Percentiles rank a stretch among this genome's conserved stretches.
Conservation (phyloP, 2,888 invertebrate species). For the Gandaritis pyraliata region DNA sequence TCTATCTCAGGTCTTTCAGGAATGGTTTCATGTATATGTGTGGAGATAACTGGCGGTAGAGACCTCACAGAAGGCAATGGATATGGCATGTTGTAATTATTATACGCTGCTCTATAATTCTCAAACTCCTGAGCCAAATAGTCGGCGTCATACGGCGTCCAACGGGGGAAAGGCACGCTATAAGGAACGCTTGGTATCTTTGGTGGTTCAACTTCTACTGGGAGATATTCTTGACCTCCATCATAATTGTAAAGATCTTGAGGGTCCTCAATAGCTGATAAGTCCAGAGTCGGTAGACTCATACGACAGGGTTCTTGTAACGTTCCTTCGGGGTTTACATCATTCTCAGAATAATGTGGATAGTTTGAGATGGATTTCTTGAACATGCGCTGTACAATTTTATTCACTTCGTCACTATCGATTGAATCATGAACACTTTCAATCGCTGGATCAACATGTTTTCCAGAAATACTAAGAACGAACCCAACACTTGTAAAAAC, state of each 20-base stretch:
- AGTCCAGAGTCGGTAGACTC: conserved; percentile 28
- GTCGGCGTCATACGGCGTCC: conserved; percentile 28
- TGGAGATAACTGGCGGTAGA: conserved; percentile 50
- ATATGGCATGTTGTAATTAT: conserved; percentile 28
- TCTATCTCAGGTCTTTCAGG: conserved; percentile 38
- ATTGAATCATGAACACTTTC: conserved; percentile 7
- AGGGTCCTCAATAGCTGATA: conserved; percentile 14
- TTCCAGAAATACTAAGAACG: conserved; percentile 20
- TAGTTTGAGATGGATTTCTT: conserved; percentile 30
- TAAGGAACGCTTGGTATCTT: conserved; percentile 18
- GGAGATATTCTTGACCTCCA: conserved; percentile 5
- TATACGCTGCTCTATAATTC: conserved; percentile 14
- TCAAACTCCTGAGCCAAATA: conserved; percentile 19
- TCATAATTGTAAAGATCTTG: conserved; percentile 23
- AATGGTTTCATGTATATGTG: conserved; percentile 47
- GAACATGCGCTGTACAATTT: conserved; percentile 20
- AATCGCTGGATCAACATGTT: neutral
- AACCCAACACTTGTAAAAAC: conserved; percentile 20
- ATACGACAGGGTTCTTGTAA: conserved; percentile 31
- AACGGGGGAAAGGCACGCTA: conserved; percentile 20
- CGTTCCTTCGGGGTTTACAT: conserved; percentile 17
- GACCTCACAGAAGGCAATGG: conserved; percentile 41
- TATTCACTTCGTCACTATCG: conserved; percentile 10
- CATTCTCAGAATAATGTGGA: conserved; percentile 9
- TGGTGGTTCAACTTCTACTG: conserved; percentile 17